Percentiles rank a stretch among this genome's conserved stretches.
Conservation (phyloP, 2,797 vertebrate species). For the Scolopax bukidnonensis region DNA sequence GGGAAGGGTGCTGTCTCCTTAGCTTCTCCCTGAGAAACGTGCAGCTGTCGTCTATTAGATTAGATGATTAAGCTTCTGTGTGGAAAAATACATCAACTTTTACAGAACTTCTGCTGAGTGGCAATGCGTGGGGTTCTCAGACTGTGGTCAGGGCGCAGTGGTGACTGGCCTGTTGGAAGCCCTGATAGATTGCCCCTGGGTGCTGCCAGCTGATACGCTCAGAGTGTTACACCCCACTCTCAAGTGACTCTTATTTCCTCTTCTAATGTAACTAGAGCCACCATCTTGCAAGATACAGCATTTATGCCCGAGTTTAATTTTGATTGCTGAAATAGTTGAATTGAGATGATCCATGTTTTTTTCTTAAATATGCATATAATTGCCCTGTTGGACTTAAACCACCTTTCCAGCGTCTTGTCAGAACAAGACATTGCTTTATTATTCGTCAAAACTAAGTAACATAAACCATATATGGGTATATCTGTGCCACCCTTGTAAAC, state of each 20-base stretch:
- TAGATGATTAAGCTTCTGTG: background rate
- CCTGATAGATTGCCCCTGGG: background rate
- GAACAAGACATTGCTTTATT: background rate
- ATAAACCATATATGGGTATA: background rate
- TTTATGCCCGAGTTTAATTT: background rate
- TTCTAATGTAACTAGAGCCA: background rate
- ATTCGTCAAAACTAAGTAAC: background rate
- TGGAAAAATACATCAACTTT: background rate
- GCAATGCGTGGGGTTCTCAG: background rate
- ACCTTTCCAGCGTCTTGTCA: background rate
- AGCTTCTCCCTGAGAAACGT: background rate
- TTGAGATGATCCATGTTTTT: background rate
- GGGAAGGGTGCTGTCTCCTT: background rate
- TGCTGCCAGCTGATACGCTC: background rate
- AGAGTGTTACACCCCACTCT: background rate
- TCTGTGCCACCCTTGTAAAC: background rate
- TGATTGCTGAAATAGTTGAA: background rate
- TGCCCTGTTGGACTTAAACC: background rate
- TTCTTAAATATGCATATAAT: background rate
- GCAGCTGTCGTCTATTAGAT: background rate
- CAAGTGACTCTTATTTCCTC: background rate
- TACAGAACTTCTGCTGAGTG: background rate
- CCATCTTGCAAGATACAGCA: background rate
- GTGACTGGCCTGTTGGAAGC: background rate
- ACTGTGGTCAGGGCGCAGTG: rapidly evolving